A percentile compares a stretch with the other conserved stretches of the same genome.
Conservation (phyloP, 2,888 invertebrate genomes). For the Conistra vaccinii region DNA sequence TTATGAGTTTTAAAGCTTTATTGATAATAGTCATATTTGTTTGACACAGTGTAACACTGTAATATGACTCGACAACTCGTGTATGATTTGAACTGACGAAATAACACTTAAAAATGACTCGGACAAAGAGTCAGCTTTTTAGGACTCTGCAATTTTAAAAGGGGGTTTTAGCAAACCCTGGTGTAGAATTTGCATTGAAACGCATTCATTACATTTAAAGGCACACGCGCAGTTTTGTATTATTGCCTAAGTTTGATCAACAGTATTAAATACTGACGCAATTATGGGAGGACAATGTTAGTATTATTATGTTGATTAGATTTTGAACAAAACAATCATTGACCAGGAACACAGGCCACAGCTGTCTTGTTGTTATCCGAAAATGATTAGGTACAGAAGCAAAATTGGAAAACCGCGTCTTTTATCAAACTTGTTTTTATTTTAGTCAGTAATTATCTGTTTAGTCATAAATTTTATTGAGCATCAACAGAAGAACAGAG, state of each 20-base stretch:
- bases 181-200: constrained; percentile 11
- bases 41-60: not conserved
- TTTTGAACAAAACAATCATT: constrained; percentile 17
- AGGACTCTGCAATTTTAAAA: constrained; percentile 3
- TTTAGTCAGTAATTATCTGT: constrained; percentile 12
- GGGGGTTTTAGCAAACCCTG: not conserved
- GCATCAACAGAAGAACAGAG: constrained; percentile 1
- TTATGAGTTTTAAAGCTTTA: constrained; percentile 23
- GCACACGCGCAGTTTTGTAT: constrained; percentile 7
- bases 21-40: not conserved
- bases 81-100: not conserved
- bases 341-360: not conserved
- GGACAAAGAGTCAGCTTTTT: constrained; percentile 7
- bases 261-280: not conserved
- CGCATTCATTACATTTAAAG: not conserved
- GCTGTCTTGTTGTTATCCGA: not conserved
- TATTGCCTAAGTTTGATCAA: constrained; percentile 9
- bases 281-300: not conserved
- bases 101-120: not conserved
- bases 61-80: not conserved
- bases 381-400: not conserved
- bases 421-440: not conserved
- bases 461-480: not conserved
- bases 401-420: too few species aligned
- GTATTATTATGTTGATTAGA: not conserved